Evolutionary conservation across 2,797 vertebrate species (phyloP), one percentile per base, ranked within the genome.

Genomic region (Chelmon rostratus): DNA sequence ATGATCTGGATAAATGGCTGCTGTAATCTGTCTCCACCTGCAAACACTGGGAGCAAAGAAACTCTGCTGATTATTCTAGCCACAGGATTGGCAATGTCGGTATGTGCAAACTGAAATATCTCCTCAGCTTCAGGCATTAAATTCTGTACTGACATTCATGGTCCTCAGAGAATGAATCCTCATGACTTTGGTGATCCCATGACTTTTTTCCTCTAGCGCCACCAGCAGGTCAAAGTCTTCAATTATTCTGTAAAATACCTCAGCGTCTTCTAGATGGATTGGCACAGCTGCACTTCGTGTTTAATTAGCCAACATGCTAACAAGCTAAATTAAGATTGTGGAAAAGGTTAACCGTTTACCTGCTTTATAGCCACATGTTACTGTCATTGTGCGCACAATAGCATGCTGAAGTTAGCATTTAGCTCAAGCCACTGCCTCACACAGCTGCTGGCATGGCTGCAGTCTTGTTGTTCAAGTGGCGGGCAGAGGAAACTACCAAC

Each of bases 21-120:
- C 59, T 68, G 1, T 77, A 50, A 76, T 74, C 52, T 50, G 23
- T 3, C 19, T 59, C 23, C 66, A 67, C 49, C 47, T 67, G 54
- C 28, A 61, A 53, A 50, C 49, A 23, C 59, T 9, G n/a, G 35
- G 56, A 63, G 28, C 49, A 9, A 38, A 38, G 37, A 38, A 9
- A 6, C n/a, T n/a, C n/a, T n/a, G n/a, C 8, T 10, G 8, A 8
- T 38, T 31, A 31, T 31, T 31, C 31, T 31, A 31, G 28, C 28
- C 28, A 31, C 28, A 31, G 28, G 28, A 28, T 31, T 31, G 2
- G 28, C 28, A 28, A 28, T 0, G 15, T 28, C 23, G 2, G 6
- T 59, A 37, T 31, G 9, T 28, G 42, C 2, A 31, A 8, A 33
- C 3, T 37, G 28, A 18, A 40, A 72, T 72, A 73, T 73, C 21